Base-by-base conservation (phyloP, 92 coral and sea anemone species). In the Epizoanthus stellaris region DNA sequence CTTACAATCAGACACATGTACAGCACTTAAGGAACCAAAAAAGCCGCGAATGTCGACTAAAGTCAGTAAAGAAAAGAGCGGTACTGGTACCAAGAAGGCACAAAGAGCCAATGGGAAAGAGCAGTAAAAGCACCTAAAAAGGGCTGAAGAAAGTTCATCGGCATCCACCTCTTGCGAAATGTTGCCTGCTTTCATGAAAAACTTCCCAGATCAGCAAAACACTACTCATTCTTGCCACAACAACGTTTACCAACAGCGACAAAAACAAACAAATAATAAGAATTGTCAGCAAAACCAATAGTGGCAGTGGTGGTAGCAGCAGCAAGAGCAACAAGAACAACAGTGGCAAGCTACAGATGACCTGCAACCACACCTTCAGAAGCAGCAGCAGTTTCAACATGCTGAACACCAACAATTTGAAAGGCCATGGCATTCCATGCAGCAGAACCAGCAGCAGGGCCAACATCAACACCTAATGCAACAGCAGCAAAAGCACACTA, bases 81-180 rank as follows among this genome's bases (percentile, higher is more conserved):
- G 2, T 12, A 12, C 36, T 30, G 2, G 36, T 30, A 30, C 36
- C 36, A 30, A 30, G 36, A 30, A 30, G 36, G 36, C 36, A 30
- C 36, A 30, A 30, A 1, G 36, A 30, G n/a, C 20, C 71, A 66
- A 66, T 19, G 20, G 71, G 38, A 66, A 36, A 66, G 20, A 66
- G 36, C n/a, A 66, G 45, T 66, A 36, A 66, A 66, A 66, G 3
- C 71, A 10, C 4, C 71, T 12, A 66, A 12, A 66, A 30, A 66
- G 20, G 43, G 71, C 71, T 66, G 45, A 66, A 66, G 71, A 66
- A 12, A 36, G n/a, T 66, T 66, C 71, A 66, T 66, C 43, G n/a
- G 71, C 71, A 19, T 12, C 71, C 20, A 14, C 71, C 19, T 3
- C 19, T 66, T 36, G 7, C 34, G 71, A 14, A 66, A 66, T 66